A percentile compares a stretch with the other conserved stretches of the same genome.
phyloP scores from a whole-genome alignment of 2,888 invertebrate species.

The Chrysodeixis includens region DNA sequence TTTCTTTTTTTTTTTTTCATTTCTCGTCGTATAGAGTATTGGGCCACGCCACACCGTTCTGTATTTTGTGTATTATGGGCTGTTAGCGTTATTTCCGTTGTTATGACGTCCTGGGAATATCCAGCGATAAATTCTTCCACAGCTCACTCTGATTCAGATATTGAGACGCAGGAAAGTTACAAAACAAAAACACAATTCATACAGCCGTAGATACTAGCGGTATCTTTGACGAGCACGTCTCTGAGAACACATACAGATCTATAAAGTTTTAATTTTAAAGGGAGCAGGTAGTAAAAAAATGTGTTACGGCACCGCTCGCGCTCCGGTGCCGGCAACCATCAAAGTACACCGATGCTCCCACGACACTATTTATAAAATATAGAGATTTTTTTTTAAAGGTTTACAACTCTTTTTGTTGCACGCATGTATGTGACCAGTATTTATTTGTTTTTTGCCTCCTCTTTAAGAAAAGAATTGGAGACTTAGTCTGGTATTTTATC shows the following conservation, averaged over 20 bases:
- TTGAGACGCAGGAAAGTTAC: constrained; percentile 8
- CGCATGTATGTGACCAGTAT: constrained; percentile 64
- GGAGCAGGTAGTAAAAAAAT: constrained; percentile 81
- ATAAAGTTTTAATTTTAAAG: constrained; percentile 82
- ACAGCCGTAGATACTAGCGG: constrained; percentile 62
- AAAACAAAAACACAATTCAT: constrained; percentile 48
- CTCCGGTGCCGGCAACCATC: constrained; percentile 80
- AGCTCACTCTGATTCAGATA: background rate
- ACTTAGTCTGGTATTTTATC: constrained; percentile 33
- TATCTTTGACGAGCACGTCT: constrained; percentile 72
- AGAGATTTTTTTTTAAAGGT: constrained; percentile 75
- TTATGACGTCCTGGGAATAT: constrained; percentile 23
- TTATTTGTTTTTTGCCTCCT: constrained; percentile 60
- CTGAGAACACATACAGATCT: constrained; percentile 67
- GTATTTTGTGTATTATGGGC: too few relatives aligned
- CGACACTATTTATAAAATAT: constrained; percentile 83
- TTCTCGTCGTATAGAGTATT: too few relatives aligned
- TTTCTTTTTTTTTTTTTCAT: background rate
- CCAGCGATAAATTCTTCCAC: constrained; percentile 19
- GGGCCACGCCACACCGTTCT: too few relatives aligned
- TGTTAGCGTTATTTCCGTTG: background rate
- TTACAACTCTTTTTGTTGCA: constrained; percentile 72
- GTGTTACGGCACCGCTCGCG: constrained; percentile 72
- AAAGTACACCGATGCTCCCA: constrained; percentile 82
- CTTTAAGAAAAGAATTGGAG: constrained; percentile 48